A percentile compares a stretch with the other conserved stretches of the same genome.
Evolutionary conservation across 2,888 invertebrate genomes (phyloP).

Genomic region (Hyalella azteca): DNA sequence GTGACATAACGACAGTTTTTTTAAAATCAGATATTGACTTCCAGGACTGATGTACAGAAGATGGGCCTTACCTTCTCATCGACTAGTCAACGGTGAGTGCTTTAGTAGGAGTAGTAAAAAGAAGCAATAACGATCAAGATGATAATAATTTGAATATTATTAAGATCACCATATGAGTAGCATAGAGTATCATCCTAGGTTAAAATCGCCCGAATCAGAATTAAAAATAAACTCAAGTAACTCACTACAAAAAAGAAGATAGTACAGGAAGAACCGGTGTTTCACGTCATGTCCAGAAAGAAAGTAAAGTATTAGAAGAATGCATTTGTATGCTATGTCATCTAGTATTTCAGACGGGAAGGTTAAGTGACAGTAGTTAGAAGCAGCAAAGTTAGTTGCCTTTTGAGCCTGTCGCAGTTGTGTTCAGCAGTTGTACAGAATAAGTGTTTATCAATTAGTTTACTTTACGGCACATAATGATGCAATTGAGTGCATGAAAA

Average conservation of each 20-base stretch:
- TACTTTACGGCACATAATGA: not conserved
- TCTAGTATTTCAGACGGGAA: not conserved
- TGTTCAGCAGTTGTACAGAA: constrained; percentile 18
- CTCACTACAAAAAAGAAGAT: constrained; percentile 7
- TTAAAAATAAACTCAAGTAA: not conserved
- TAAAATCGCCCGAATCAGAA: not conserved
- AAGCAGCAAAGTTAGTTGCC: constrained; percentile 26
- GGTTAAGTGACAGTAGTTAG: constrained; percentile 8
- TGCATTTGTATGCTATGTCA: not conserved
- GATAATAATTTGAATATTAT: constrained; percentile 34
- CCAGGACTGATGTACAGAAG: constrained; percentile 22
- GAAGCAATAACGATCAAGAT: constrained; percentile 30
- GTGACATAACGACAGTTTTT: not conserved
- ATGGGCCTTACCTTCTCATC: constrained; percentile 38
- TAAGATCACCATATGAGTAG: constrained; percentile 5
- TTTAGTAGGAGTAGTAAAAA: constrained; percentile 31
- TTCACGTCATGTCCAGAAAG: constrained; percentile 29
- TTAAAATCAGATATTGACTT: constrained; percentile 35
- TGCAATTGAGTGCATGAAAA: constrained; percentile 17
- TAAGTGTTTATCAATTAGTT: not conserved
- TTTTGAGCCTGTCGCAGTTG: constrained; percentile 19
- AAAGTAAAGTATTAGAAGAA: constrained; percentile 30
- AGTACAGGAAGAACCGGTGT: constrained; percentile 25
- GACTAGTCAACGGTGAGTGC: constrained; percentile 41
- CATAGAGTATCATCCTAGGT: not conserved